A percentile compares a stretch with the other conserved stretches of the same genome.
phyloP scores from a whole-genome alignment of 1,140 invertebrate species.

The Carposina sasakii region DNA sequence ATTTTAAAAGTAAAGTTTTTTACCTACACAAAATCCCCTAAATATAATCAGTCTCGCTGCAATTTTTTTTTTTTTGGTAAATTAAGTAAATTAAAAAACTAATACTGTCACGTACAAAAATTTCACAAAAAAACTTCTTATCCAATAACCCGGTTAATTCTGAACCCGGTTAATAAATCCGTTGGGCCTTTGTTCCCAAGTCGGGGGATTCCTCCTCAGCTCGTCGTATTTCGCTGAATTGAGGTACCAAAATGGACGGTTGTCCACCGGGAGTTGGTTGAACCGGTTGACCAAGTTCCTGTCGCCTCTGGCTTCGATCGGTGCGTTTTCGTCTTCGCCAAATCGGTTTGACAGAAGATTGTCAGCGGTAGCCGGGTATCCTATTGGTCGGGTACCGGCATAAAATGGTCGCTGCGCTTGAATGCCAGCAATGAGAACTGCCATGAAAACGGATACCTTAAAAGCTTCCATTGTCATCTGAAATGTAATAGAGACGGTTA shows the following conservation, averaged over 20 bases:
- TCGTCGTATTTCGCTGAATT: slow-evolving; percentile 71
- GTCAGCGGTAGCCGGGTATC: slow-evolving; percentile 34
- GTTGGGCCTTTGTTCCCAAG: slow-evolving; percentile 37
- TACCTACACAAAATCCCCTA: too few species aligned
- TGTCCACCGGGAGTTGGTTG: slow-evolving; percentile 68
- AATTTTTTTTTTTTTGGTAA: too few species aligned
- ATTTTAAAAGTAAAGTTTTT: too few species aligned
- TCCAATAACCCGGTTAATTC: too few species aligned
- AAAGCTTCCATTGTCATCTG: slow-evolving; percentile 39
- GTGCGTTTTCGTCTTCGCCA: slow-evolving; percentile 37
- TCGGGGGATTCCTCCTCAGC: slow-evolving; percentile 48
- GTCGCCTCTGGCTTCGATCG: slow-evolving; percentile 68
- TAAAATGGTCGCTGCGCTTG: slow-evolving; percentile 54
- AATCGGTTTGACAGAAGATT: slow-evolving; percentile 41
- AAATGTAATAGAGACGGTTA: too few species aligned
- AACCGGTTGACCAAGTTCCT: slow-evolving; percentile 64
- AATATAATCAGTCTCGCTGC: too few species aligned
- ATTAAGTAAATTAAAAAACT: too few species aligned
- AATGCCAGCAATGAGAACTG: slow-evolving; percentile 15
- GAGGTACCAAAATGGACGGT: slow-evolving; percentile 74
- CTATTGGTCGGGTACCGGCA: slow-evolving; percentile 47
- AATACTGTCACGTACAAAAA: too few species aligned
- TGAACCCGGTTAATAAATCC: slow-evolving; percentile 31
- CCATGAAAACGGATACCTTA: slow-evolving; percentile 34
- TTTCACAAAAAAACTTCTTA: too few species aligned